Base-by-base conservation (phyloP, 1,140 invertebrate genomes). In the Dysdera silvatica region DNA sequence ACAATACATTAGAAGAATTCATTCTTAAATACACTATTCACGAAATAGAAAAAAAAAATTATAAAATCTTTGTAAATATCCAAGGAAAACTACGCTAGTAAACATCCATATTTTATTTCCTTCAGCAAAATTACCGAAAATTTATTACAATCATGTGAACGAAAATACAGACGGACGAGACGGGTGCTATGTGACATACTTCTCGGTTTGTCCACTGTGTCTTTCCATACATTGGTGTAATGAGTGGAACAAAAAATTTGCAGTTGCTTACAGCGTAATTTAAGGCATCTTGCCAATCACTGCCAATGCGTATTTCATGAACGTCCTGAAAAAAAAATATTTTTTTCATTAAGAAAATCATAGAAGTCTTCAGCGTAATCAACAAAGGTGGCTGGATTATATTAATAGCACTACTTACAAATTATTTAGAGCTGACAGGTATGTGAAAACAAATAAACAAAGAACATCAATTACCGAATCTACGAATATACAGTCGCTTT, bases 191-290 rank as follows among this genome's bases (percentile, higher is more conserved):
- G 10, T 16, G 5, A 65, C 61, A 48, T 65, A 78, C 78, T 73
- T 80, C 78, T 66, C 78, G 71, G 52, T 79, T 79, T 4, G 78
- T 79, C 78, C 78, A 80, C 61, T 75, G 75, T 33, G 78, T 80
- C 58, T 75, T 74, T 23, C 78, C 78, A 68, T 80, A 80, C 31
- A 70, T 69, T 8, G 71, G 72, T 24, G 78, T 79, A 8, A 80
- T 73, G 2, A 80, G 68, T 10, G 78, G 77, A 49, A 80, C 72
- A 70, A 80, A 80, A n/a, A 77, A 70, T 51, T 75, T 71, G 71
- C 77, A 78, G 51, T 74, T 73, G 43, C 72, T 76, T 48, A 80
- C 76, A 40, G 78, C 78, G 68, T 73, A 69, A 65, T 80, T 80
- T 29, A 80, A 66, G 7, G 75, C 74, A 68, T 80, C 78, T 56